Base-by-base conservation (phyloP, 2,113 vertebrate genomes). In the Eidolon helvum region DNA sequence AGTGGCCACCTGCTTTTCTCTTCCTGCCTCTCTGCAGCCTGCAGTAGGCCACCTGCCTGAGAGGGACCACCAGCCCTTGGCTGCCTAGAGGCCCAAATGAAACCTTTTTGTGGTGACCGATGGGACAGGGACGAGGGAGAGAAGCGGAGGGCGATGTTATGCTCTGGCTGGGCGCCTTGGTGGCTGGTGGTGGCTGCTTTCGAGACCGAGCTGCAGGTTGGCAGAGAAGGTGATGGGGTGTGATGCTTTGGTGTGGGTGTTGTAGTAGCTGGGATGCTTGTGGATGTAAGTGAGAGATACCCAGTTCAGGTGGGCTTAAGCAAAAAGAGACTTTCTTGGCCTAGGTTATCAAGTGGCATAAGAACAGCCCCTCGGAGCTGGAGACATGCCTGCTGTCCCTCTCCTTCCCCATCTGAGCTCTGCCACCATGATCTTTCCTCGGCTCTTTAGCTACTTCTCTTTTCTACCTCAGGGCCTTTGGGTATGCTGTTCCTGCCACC, bases 1-100 rank as follows among this genome's bases (percentile, higher is more conserved):
- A 74, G 93, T 45, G 93, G 21, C 91, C 90, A 83, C 94, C 83
- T 91, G 95, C 63, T 48, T 69, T 65, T 48, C 48, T 75, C 74
- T 79, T 85, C 45, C 84, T 55, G 85, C 50, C 28, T 33, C 80
- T 69, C 78, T 48, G 57, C 59, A 75, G 83, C 71, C 1, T 19
- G 10, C 33, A 40, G 48, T 5, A 9, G 50, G 33, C 90, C 63
- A 1, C 69, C 69, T 61, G 77, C 83, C 48, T 35, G 22, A 82
- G 91, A 45, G 82, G 69, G 48, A 21, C 88, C 55, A 4, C 22
- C 33, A 50, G 33, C 59, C 18, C 55, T 19, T 6, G 78, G 66
- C 83, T 61, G 30, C 40, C 71, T 33, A 1, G 59, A 48, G 28
- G 65, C 55, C 48, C 69, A 61, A 1, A 3, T 10, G 72, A 59